Evolutionary conservation across 2,888 invertebrate genomes (phyloP), one percentile per base, ranked within the genome.

Genomic region (Drosophila algonquin): DNA sequence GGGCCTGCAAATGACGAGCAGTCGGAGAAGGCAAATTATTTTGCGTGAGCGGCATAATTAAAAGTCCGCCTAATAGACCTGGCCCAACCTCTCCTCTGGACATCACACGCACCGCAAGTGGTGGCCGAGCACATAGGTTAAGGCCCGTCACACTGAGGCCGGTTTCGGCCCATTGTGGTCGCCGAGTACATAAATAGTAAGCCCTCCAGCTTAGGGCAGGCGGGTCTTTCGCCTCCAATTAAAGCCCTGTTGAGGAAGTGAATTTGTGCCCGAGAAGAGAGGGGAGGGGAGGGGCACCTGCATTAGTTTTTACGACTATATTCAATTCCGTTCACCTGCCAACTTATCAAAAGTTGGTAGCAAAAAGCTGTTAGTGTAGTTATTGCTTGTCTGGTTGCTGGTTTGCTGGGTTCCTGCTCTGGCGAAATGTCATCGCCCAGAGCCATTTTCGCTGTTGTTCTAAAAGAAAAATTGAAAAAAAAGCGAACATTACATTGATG

Each of bases 241-340:
- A 44, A 56, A 18, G 44, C 27, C 21, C 14, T 21, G 18, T 30
- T 14, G 21, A 2, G 40, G 40, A 51, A 76, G 84, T 74, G 58
- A 68, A 63, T 46, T 60, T 52, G 46, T 58, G 54, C 52, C 48
- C 54, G 46, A 35, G 48, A 30, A 7, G 7, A 7, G 7, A 3
- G 21, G 21, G 21, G 21, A 2, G 21, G 21, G 21, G 21, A 3
- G 21, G 21, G 50, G 52, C 46, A 45, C 63, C 62, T 47, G 70
- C 78, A 88, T 76, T 79, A 80, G 88, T 80, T 86, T 86, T 86
- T 80, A 82, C 40, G 40, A n/a, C 14, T 40, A 7, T 77, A 68
- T 74, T 74, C 76, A 47, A 70, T 74, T 72, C 63, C 63, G 81
- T 51, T 67, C 61, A 80, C 82, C 85, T 79, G 55, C 58, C 76